Evolutionary conservation across 1,140 invertebrate species (phyloP).

Genomic region (fruit fly (Drosophila melanogaster)): Release_6_plus_ISO1_MT NC_004354.4:3062501-3063000

Average conservation of each 20-base stretch:
- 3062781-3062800: constrained; percentile 74
- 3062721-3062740: constrained; percentile 24
- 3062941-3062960: no score
- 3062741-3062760: constrained; percentile 46
- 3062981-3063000: constrained; percentile 4
- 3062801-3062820: constrained; percentile 34
- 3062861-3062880: constrained; percentile 68
- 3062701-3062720: neutral
- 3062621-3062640: constrained; percentile 68
- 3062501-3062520: neutral
- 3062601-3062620: constrained; percentile 44
- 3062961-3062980: neutral
- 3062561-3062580: constrained; percentile 30
- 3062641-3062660: constrained; percentile 32
- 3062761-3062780: constrained; percentile 82
- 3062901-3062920: constrained; percentile 27
- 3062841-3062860: constrained; percentile 82
- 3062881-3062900: constrained; percentile 79
- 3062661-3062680: constrained; percentile 59
- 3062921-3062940: neutral
- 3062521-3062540: constrained; percentile 39
- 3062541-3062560: constrained; percentile 16
- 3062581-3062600: constrained; percentile 68
- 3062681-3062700: constrained; percentile 73
- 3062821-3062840: constrained; percentile 70